Base-by-base conservation (phyloP, 1,140 invertebrate genomes). In the Drosophila nigromelanica region DNA sequence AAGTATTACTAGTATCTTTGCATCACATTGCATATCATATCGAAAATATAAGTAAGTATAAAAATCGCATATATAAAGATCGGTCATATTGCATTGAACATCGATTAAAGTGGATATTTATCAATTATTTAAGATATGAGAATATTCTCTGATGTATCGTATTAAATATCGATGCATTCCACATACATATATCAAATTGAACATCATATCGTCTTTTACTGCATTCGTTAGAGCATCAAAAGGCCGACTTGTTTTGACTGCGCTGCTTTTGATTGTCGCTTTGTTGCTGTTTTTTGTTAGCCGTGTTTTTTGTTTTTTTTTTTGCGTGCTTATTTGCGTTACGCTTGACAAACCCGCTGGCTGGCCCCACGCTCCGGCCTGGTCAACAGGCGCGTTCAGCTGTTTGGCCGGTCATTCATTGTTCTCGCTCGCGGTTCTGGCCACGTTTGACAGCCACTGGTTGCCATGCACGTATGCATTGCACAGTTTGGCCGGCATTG, bases 321-420 rank as follows among this genome's bases (percentile, higher is more conserved):
- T 71, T 69, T 70, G 51, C 43, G 33, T 74, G 63, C 75, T 43
- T 71, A 71, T 74, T 81, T 82, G 60, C 66, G 78, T 85, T 85
- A 66, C 80, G 81, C 80, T 85, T 85, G 77, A 85, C 60, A 85
- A 77, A 86, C 63, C 74, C 74, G 76, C 30, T 51, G 37, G 33
- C 51, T 24, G 48, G 54, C 40, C 43, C 63, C 56, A 68, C 75
- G 71, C 50, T 66, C 52, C 54, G 43, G 56, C 30, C 55, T 52
- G 47, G 43, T 43, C 45, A 64, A 42, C 48, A 73, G 70, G 15
- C 21, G 51, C 42, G 37, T 62, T 63, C 52, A 51, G 68, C 43
- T 64, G 37, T 56, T 71, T 56, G n/a, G 37, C 52, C 64, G 61
- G 68, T 43, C 68, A 66, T 39, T 52, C 39, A 37, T 37, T 58